Evolutionary conservation across 2,797 vertebrate genomes (phyloP), one percentile per base, ranked within the genome.

Genomic region (Discoglossus pictus): DNA sequence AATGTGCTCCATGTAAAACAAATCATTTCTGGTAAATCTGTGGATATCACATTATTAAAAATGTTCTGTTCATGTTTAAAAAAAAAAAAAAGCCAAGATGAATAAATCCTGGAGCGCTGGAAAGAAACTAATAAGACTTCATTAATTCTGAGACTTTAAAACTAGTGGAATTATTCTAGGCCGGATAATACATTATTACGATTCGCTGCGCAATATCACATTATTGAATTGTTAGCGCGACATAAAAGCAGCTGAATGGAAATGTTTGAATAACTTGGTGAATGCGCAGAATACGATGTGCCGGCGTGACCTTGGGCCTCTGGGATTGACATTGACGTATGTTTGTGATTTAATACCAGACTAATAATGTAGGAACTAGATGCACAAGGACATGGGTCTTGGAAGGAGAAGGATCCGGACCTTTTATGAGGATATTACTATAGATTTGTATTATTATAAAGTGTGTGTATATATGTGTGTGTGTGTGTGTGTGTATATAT

Each of bases 41-140:
- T 4, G 59, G 55, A 59, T 43, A 59, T 44, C 12, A 25, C 53
- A 59, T 65, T 59, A 71, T 65, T 71, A 71, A 64, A 71, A 71
- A 71, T 65, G 44, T 56, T 59, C 53, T 43, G 15, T 65, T 62
- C 65, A 52, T 64, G 53, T 58, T 54, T 23, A 48, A 62, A 40
- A 64, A 50, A 40, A 64, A 50, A 59, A 58, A 47, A 67, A 67
- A 52, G 27, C 25, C 58, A 38, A 38, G 36, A 58, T 40, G 68
- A 71, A 59, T 64, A 71, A 71, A 64, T 71, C 64, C 68, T 43
- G 68, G 65, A 59, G 61, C 68, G 65, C 44, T 59, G 68, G 46
- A 58, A 71, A 65, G 68, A 71, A 71, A 71, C 68, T 71, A 71
- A 71, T 71, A 71, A 64, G 52, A 64, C 68, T 71, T 65, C 68